Evolutionary conservation across 2,113 vertebrate genomes (phyloP), one percentile per base, ranked within the genome.

Genomic region (Tonatia bakeri): DNA sequence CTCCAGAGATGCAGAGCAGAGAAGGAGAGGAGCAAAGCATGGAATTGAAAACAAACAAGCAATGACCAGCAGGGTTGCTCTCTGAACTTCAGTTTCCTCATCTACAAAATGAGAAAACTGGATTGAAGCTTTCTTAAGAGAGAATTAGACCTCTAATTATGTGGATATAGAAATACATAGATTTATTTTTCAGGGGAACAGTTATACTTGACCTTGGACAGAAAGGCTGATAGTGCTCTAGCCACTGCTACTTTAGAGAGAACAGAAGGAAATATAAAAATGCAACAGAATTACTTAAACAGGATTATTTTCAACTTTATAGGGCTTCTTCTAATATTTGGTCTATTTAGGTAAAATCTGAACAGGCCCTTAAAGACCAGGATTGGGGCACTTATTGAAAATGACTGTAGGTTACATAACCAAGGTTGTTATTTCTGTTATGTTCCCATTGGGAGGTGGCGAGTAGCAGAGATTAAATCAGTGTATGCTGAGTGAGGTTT

Each of bases 371-470:
- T 80, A 83, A 84, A 90, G 76, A 90, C 52, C 50, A 52, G 38
- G 26, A 64, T 65, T 33, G 3, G 69, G 40, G n/a, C 26, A 56
- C 2, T 56, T 81, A 43, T 1, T 86, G 38, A 45, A 82, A 87
- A 91, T 96, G 75, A 93, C 38, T 65, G 19, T 52, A 65, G 33
- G 82, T 83, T 95, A 73, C 76, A 1, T 80, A 75, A 97, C 92
- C 79, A 91, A 96, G 43, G 50, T n/a, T 91, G 26, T 43, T 88
- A 81, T 93, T 94, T 77, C 95, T 94, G 54, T 69, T 56, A 89
- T 5, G 38, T 45, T 70, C 69, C 82, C 24, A 28, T 9, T 56
- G 72, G 80, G 67, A 64, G 54, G 77, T 88, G 72, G 72, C 91
- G 69, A 83, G 73, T 3, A 0, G 82, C 61, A 72, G 91, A 93